These are phyloP conservation scores for Hypomesus transpacificus DNA, from an alignment of 2,113 vertebrate genomes.

Conservation along the genomic window DNA sequence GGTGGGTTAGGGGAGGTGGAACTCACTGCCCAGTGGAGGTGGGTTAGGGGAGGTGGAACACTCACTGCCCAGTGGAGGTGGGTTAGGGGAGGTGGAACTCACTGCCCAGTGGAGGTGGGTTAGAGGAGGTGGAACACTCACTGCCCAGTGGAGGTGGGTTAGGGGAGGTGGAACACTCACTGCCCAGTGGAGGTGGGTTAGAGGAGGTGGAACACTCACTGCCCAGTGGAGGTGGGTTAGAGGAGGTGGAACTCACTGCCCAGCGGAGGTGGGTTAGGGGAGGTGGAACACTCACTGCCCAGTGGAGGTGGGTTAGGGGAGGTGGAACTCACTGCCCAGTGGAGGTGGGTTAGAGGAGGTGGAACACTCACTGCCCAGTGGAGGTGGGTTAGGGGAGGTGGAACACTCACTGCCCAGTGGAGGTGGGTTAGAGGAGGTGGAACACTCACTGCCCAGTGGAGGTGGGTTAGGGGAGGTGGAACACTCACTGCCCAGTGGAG, in stretches of 20 bases:
- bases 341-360: neutral
- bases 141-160: slow-evolving; percentile 67
- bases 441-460: slow-evolving; percentile 84
- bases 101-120: slow-evolving; percentile 73
- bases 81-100: slow-evolving; percentile 56
- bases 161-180: slow-evolving; percentile 77
- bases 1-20: neutral
- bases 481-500: slow-evolving; percentile 84
- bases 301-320: neutral
- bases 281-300: slow-evolving; percentile 86
- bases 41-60: slow-evolving; percentile 39
- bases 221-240: slow-evolving; percentile 50
- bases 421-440: neutral
- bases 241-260: slow-evolving; percentile 82
- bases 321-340: slow-evolving; percentile 82
- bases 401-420: slow-evolving; percentile 84
- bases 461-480: neutral
- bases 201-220: slow-evolving; percentile 81
- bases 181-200: slow-evolving; percentile 61
- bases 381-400: neutral
- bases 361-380: slow-evolving; percentile 84
- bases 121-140: slow-evolving; percentile 73
- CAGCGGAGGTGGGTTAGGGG: neutral
- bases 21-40: slow-evolving; percentile 80
- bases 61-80: slow-evolving; percentile 79